Percentiles rank a stretch among this genome's conserved stretches.
Conservation (phyloP, 2,113 vertebrate species). For the Lampris incognitus region DNA sequence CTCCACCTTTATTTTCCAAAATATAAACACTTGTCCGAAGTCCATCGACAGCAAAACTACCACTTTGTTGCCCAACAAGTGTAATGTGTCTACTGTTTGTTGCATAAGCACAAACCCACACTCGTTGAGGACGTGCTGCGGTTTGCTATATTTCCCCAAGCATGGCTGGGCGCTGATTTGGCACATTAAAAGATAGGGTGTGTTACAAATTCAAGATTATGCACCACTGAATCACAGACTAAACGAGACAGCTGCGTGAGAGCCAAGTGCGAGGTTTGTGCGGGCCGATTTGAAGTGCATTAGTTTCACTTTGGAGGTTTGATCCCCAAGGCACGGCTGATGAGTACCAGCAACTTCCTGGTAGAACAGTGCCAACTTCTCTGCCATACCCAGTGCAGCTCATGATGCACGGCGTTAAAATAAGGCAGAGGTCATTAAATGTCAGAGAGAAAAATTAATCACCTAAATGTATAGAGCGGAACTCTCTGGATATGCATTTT, state of each 20-base stretch:
- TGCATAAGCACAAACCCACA: conserved; percentile 56
- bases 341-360: conserved; percentile 41
- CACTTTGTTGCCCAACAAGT: conserved; percentile 43
- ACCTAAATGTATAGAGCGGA: conserved; percentile 1
- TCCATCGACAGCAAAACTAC: conserved; percentile 40
- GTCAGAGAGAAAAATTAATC: conserved; percentile 13
- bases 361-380: conserved; percentile 31
- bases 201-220: conserved; percentile 76
- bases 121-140: conserved; percentile 58
- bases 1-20: conserved; percentile 29
- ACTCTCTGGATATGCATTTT: neutral
- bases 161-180: conserved; percentile 43
- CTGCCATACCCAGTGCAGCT: conserved; percentile 13
- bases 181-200: conserved; percentile 64
- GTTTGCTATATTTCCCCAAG: conserved; percentile 48
- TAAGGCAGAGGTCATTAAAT: conserved; percentile 49
- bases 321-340: conserved; percentile 67
- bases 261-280: conserved; percentile 35
- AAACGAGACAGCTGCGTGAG: conserved; percentile 26
- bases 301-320: conserved; percentile 62
- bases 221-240: conserved; percentile 67
- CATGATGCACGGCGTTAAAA: conserved; percentile 61
- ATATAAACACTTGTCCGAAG: conserved; percentile 38
- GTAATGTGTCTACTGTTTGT: conserved; percentile 37
- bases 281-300: conserved; percentile 30